Conservation (phyloP, 2,888 invertebrate genomes). For the Ornithoptera alexandrae region DNA sequence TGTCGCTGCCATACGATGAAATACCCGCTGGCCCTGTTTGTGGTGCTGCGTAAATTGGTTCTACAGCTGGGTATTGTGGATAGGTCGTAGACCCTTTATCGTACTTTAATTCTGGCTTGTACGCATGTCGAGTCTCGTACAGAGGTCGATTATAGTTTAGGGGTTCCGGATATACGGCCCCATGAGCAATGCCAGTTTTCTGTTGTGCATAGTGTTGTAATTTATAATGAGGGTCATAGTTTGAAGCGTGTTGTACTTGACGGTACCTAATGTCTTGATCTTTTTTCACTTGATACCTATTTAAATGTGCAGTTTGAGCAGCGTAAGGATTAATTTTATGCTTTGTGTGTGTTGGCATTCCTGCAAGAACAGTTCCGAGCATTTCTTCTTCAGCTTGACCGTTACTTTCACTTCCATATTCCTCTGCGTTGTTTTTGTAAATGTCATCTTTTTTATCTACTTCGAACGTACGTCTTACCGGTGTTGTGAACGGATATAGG, state of each 20-base stretch:
- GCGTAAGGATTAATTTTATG: slow-evolving; percentile 71
- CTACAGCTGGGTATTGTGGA: slow-evolving; percentile 63
- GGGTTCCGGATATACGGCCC: slow-evolving; percentile 68
- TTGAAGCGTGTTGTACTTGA: slow-evolving; percentile 54
- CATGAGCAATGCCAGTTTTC: slow-evolving; percentile 74
- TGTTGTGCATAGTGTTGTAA: slow-evolving; percentile 70
- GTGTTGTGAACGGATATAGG: slow-evolving; percentile 85
- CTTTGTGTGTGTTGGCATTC: slow-evolving; percentile 80
- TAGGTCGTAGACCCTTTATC: slow-evolving; percentile 57
- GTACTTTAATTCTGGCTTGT: slow-evolving; percentile 63
- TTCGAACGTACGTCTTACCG: slow-evolving; percentile 83
- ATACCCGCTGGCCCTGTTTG: slow-evolving; percentile 61
- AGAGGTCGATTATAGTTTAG: slow-evolving; percentile 60
- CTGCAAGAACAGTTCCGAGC: slow-evolving; percentile 86
- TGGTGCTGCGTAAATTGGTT: slow-evolving; percentile 70
- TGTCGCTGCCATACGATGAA: slow-evolving; percentile 61
- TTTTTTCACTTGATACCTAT: slow-evolving; percentile 65
- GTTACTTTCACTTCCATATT: slow-evolving; percentile 82
- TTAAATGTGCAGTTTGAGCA: slow-evolving; percentile 64
- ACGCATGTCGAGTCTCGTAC: slow-evolving; percentile 68
- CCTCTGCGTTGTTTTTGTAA: slow-evolving; percentile 84
- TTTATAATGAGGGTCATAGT: slow-evolving; percentile 67
- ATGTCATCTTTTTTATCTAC: slow-evolving; percentile 82
- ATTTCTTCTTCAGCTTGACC: slow-evolving; percentile 89
- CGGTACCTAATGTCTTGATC: slow-evolving; percentile 73